Evolutionary conservation across 1,140 invertebrate species (phyloP).

Genomic region (Orchesella cincta): DNA sequence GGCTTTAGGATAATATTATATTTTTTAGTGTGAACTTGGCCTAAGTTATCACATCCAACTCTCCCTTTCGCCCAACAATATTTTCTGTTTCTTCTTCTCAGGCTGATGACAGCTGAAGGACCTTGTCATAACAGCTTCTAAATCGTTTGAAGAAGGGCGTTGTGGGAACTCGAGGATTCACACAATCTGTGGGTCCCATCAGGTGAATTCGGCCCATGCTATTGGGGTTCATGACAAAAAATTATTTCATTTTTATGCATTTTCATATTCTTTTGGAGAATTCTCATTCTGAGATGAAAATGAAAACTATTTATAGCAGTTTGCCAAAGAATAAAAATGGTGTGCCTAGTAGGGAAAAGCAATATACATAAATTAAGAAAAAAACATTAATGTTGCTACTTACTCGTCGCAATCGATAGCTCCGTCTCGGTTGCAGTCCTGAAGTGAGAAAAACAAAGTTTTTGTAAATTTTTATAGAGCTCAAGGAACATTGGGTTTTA

Average conservation of each 20-base stretch:
- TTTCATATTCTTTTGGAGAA: too few species aligned
- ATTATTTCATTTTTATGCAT: too few species aligned
- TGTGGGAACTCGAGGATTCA: conserved; percentile 33
- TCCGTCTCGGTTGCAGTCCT: conserved; percentile 49
- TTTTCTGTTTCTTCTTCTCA: neutral
- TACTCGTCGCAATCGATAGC: conserved; percentile 47
- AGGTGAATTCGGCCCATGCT: conserved; percentile 48
- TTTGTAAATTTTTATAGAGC: too few species aligned
- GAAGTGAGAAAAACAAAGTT: conserved; percentile 9
- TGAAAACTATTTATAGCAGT: too few species aligned
- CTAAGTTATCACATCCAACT: neutral
- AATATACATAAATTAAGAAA: neutral
- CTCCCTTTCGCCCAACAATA: too few species aligned
- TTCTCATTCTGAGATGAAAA: too few species aligned
- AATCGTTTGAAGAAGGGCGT: conserved; percentile 47
- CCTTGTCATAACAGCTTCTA: conserved; percentile 43
- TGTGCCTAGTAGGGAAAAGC: too few species aligned
- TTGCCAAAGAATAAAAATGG: too few species aligned
- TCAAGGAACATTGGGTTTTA: too few species aligned
- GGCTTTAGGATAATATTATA: neutral
- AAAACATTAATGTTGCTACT: conserved; percentile 21
- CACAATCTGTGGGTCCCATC: conserved; percentile 43
- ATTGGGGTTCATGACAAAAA: neutral
- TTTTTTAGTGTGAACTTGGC: neutral
- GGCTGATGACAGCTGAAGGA: conserved; percentile 35